phyloP scores from a whole-genome alignment of 1,140 invertebrate genomes.

The Saccostrea glomerata region DNA sequence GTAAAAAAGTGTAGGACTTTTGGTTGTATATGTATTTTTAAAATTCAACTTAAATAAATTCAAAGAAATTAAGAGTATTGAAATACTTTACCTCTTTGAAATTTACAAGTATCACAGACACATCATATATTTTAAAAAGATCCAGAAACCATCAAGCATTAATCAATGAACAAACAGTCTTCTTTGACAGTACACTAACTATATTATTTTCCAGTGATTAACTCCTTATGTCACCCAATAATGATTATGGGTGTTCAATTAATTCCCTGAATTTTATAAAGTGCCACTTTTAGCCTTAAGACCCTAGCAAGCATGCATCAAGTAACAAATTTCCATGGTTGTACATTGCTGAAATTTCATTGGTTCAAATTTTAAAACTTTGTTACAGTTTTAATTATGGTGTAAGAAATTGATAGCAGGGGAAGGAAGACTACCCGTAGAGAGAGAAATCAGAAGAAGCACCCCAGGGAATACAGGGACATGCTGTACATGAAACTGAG shows the following conservation, averaged over 20 bases:
- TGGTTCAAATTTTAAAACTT: slow-evolving; percentile 18
- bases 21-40: no score
- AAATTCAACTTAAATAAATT: background rate
- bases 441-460: background rate
- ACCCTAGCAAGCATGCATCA: background rate
- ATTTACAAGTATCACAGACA: background rate
- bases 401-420: slow-evolving; percentile 25
- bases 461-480: background rate
- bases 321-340: background rate
- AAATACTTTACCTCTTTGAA: background rate
- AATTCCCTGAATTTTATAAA: slow-evolving; percentile 22
- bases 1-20: no score
- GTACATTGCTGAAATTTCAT: slow-evolving; percentile 9
- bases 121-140: background rate
- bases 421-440: slow-evolving; percentile 14
- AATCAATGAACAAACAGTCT: background rate
- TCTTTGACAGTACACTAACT: slow-evolving; percentile 1
- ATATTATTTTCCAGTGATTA: slow-evolving; percentile 30
- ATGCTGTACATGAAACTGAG: slow-evolving; percentile 15
- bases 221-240: slow-evolving; percentile 19
- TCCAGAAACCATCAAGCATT: background rate
- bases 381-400: slow-evolving; percentile 29
- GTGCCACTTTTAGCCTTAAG: slow-evolving; percentile 22
- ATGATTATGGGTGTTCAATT: slow-evolving; percentile 31
- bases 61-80: background rate